Evolutionary conservation across 2,113 vertebrate genomes (phyloP).

Genomic region (Rafetus swinhoei): DNA sequence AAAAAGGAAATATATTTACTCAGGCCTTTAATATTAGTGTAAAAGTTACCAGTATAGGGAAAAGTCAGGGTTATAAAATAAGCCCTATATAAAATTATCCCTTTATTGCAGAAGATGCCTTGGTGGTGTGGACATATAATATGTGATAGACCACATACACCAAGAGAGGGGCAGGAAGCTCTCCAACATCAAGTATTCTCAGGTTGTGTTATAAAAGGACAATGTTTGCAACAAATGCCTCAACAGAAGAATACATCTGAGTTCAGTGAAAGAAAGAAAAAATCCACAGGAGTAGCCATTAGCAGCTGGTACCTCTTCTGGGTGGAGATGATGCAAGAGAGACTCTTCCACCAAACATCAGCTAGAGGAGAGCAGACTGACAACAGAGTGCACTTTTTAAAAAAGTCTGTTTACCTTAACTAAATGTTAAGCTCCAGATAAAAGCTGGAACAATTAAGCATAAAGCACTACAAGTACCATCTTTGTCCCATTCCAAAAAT

Average conservation of each 20-base stretch:
- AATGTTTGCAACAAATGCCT: neutral
- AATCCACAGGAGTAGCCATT: accelerated
- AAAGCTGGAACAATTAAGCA: neutral
- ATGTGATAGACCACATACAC: neutral
- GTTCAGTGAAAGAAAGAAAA: neutral
- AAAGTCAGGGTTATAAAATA: neutral
- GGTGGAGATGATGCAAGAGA: neutral
- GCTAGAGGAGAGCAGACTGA: neutral
- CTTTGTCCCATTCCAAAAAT: conserved; percentile 4
- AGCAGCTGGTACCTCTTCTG: neutral
- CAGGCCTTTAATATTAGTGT: neutral
- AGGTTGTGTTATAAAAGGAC: accelerated
- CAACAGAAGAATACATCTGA: neutral
- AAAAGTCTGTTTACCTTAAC: neutral
- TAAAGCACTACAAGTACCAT: conserved; percentile 17
- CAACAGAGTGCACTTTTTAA: neutral
- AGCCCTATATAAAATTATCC: neutral
- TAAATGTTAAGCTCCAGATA: neutral
- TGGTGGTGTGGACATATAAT: neutral
- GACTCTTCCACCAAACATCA: neutral
- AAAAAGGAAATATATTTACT: neutral
- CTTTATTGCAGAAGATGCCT: neutral
- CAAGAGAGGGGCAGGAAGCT: neutral
- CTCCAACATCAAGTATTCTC: neutral
- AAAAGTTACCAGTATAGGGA: neutral